A percentile compares a stretch with the other conserved stretches of the same genome.
These are phyloP conservation scores for Centropus unirufus DNA, from an alignment of 2,113 vertebrate species.

Conservation along the genomic window DNA sequence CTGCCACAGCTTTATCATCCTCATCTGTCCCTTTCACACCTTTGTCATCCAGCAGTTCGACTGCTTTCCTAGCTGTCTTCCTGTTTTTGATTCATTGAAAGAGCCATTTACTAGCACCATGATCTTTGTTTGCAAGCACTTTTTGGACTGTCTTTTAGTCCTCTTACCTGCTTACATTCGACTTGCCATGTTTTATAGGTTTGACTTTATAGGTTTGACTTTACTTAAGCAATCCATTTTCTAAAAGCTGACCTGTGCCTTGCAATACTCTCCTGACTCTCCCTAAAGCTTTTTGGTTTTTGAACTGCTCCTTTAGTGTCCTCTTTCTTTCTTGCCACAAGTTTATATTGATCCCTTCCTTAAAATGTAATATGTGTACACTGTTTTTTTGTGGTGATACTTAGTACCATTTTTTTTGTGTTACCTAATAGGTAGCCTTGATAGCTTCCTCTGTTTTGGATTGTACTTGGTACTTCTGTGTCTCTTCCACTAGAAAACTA, in stretches of 20 bases:
- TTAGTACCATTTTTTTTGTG: not conserved
- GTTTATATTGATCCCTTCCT: not conserved
- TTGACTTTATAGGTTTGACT: not conserved
- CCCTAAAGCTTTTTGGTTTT: conserved; percentile 3
- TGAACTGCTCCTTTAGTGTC: not conserved
- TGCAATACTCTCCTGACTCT: not conserved
- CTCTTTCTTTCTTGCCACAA: not conserved
- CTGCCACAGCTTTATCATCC: not conserved
- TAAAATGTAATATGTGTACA: not conserved
- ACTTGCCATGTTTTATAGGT: not conserved
- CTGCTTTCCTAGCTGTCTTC: not conserved
- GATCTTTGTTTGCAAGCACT: not conserved
- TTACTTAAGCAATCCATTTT: not conserved
- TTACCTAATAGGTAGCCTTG: not conserved
- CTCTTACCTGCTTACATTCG: not conserved
- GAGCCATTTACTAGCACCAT: not conserved
- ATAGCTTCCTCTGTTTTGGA: not conserved
- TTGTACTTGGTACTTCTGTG: not conserved
- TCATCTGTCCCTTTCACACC: not conserved
- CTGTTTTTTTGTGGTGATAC: not conserved
- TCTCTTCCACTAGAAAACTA: not conserved
- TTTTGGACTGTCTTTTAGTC: not conserved
- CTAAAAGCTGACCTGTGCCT: not conserved
- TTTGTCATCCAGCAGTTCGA: not conserved
- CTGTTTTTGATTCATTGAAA: not conserved